Evolutionary conservation across 2,888 invertebrate genomes (phyloP).

Genomic region (Drosophila austrosaltans): DNA sequence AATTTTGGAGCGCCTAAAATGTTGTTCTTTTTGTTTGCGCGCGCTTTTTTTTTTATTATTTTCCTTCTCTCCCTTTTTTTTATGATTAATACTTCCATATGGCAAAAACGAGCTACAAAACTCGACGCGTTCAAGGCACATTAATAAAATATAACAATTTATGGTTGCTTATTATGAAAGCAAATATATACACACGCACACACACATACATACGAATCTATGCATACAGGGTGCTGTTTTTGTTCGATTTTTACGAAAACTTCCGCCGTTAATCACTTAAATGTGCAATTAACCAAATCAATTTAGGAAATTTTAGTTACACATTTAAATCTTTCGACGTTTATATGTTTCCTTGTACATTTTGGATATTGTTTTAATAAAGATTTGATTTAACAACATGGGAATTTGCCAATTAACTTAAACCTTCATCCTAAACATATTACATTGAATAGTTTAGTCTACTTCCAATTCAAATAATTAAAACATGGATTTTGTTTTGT

Average conservation of each 20-base stretch:
- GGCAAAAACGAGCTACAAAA: slow-evolving; percentile 65
- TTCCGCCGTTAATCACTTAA: neutral
- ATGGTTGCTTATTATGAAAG: slow-evolving; percentile 70
- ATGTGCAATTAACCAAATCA: slow-evolving; percentile 32
- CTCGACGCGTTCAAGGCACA: slow-evolving; percentile 70
- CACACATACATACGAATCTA: neutral
- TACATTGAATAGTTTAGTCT: too few species aligned
- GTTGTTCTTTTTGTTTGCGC: slow-evolving; percentile 41
- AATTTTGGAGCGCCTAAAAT: slow-evolving; percentile 70
- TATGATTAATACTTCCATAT: slow-evolving; percentile 77
- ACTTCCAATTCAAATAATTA: too few species aligned
- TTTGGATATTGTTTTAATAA: too few species aligned
- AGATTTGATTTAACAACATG: too few species aligned
- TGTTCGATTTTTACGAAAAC: slow-evolving; percentile 2
- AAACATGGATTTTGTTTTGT: too few species aligned
- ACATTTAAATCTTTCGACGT: neutral
- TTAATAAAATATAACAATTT: slow-evolving; percentile 79
- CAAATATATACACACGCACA: slow-evolving; percentile 33
- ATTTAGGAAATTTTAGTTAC: neutral
- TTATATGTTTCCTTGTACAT: neutral
- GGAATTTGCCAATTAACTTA: too few species aligned
- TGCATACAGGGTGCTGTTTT: slow-evolving; percentile 16
- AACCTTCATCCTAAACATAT: too few species aligned
- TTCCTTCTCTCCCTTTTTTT: slow-evolving; percentile 13
- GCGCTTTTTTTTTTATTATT: neutral